These are phyloP conservation scores for Neolamprologus devosi DNA, from an alignment of 2,113 vertebrate species.

Conservation along the genomic window DNA sequence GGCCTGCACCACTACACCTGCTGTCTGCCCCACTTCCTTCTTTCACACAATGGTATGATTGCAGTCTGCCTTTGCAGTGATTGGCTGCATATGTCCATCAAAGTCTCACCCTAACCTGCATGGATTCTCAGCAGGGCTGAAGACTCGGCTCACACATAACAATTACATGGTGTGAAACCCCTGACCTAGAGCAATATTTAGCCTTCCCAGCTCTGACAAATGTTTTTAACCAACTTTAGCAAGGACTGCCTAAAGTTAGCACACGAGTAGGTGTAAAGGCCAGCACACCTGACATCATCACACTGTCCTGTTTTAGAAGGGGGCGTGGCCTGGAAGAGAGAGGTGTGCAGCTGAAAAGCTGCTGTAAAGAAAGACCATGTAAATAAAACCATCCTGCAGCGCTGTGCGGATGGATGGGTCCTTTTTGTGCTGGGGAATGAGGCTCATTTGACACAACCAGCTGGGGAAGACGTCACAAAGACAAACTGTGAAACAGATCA, in stretches of 20 bases:
- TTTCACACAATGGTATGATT: neutral
- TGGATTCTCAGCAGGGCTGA: neutral
- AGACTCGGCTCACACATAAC: neutral
- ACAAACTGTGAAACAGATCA: neutral
- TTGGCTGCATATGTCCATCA: neutral
- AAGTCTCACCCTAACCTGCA: neutral
- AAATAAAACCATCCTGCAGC: neutral
- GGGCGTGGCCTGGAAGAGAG: neutral
- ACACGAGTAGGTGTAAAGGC: neutral
- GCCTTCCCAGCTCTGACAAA: neutral
- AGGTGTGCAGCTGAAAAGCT: neutral
- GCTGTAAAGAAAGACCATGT: neutral
- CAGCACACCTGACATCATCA: neutral
- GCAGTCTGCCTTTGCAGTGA: neutral
- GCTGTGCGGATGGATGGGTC: neutral
- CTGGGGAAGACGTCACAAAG: neutral
- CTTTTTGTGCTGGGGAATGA: neutral
- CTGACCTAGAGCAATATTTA: neutral
- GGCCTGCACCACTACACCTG: neutral
- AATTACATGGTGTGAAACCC: neutral
- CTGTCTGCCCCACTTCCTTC: neutral
- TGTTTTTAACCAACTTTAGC: accelerated
- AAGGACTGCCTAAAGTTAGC: neutral
- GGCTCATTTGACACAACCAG: neutral
- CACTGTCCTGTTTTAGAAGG: neutral